These are phyloP conservation scores for Hirtodrosophila confusa DNA, from an alignment of 2,888 invertebrate genomes.

Conservation along the genomic window DNA sequence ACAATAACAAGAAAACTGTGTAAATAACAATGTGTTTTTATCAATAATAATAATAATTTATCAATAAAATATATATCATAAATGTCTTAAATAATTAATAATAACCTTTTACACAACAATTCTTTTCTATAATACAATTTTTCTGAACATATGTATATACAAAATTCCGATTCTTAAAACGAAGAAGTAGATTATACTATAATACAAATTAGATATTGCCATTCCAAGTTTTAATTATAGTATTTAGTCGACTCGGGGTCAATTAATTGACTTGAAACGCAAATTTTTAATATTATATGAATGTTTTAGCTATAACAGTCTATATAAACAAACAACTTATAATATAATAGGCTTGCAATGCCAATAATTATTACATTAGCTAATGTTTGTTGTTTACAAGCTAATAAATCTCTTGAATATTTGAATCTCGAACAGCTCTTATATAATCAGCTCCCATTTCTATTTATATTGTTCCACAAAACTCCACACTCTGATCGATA, in stretches of 20 bases:
- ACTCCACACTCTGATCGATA: slow-evolving; percentile 5
- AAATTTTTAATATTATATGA: background rate
- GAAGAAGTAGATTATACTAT: too few relatives aligned
- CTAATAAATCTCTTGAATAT: background rate
- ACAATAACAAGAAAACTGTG: background rate
- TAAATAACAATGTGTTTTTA: background rate
- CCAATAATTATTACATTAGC: slow-evolving; percentile 5
- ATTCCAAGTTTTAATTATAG: too few relatives aligned
- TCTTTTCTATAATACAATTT: too few relatives aligned
- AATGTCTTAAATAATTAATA: too few relatives aligned
- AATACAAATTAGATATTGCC: too few relatives aligned
- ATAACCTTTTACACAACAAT: too few relatives aligned
- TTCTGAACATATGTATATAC: background rate
- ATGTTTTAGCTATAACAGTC: background rate
- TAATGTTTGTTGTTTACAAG: slow-evolving; percentile 20
- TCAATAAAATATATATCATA: background rate
- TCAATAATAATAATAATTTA: too few relatives aligned
- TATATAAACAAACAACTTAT: background rate
- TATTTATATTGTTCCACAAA: slow-evolving; percentile 35
- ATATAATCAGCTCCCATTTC: slow-evolving; percentile 5
- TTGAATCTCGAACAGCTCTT: background rate
- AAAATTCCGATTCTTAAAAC: too few relatives aligned
- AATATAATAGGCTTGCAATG: background rate
- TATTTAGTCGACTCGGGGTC: too few relatives aligned
- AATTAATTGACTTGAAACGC: too few relatives aligned